Evolutionary conservation across 2,113 vertebrate species (phyloP).

Genomic region (Pogona vitticeps): DNA sequence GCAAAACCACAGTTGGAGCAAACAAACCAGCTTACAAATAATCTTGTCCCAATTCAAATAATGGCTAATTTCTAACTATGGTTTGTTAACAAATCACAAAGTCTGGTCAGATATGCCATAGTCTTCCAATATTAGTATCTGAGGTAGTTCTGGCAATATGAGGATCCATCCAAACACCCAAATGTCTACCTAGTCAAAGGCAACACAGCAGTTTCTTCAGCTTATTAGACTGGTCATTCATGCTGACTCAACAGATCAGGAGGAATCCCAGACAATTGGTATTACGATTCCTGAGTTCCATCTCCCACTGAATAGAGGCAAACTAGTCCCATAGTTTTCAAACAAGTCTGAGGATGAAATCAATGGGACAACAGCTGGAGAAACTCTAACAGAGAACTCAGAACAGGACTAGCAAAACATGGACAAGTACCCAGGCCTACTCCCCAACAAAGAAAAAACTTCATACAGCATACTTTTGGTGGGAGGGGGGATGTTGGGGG

Average conservation of each 20-base stretch:
- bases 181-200: too few relatives aligned
- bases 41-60: too few relatives aligned
- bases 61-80: background rate
- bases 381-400: background rate
- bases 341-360: background rate
- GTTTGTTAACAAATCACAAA: background rate
- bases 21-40: too few relatives aligned
- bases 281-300: background rate
- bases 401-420: background rate
- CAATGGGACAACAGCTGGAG: background rate
- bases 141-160: too few relatives aligned
- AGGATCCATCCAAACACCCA: too few relatives aligned
- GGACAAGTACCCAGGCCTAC: background rate
- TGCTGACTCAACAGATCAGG: too few relatives aligned
- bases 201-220: too few relatives aligned
- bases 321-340: background rate
- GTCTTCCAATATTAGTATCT: background rate
- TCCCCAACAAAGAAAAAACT: background rate
- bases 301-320: background rate
- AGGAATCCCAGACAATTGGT: background rate
- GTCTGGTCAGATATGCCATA: background rate
- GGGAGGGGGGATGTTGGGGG: too few relatives aligned
- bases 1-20: background rate
- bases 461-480: background rate
- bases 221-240: too few relatives aligned